These are phyloP conservation scores for Hippopotamyrus pictus DNA, from an alignment of 2,797 vertebrate genomes.

Conservation along the genomic window DNA sequence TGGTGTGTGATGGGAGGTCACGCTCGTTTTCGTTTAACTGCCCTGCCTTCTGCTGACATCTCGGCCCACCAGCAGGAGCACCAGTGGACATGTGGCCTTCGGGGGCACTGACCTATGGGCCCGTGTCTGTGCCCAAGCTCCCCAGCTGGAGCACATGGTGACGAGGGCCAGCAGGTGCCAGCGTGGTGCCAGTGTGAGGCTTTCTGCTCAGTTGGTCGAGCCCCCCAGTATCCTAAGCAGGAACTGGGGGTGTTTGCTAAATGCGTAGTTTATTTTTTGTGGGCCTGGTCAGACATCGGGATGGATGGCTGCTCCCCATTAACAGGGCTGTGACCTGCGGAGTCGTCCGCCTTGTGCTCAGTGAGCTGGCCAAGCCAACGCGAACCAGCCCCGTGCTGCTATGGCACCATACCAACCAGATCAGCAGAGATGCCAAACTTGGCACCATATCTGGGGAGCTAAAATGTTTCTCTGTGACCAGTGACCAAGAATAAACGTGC, in stretches of 20 bases:
- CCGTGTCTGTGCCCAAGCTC: background rate
- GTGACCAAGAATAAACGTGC: background rate
- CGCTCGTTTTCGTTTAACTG: background rate
- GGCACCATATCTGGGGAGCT: background rate
- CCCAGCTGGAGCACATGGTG: background rate
- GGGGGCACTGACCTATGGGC: background rate
- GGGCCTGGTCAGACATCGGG: background rate
- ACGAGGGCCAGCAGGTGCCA: background rate
- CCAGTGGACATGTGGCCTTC: background rate
- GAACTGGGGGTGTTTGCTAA: background rate
- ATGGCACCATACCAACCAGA: background rate
- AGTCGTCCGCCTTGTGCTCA: background rate
- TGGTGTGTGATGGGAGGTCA: background rate
- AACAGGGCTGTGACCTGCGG: background rate
- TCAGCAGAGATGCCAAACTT: background rate
- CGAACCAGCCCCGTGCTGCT: background rate
- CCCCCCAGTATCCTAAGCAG: background rate
- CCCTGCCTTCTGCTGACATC: background rate
- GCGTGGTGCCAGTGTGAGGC: background rate
- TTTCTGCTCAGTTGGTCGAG: background rate
- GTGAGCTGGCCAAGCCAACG: background rate
- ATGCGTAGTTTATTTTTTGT: background rate
- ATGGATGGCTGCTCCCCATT: background rate
- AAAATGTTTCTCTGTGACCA: background rate
- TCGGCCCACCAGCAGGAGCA: background rate